Conservation (phyloP, 2,113 vertebrate species). For the Anoura caudifer region DNA sequence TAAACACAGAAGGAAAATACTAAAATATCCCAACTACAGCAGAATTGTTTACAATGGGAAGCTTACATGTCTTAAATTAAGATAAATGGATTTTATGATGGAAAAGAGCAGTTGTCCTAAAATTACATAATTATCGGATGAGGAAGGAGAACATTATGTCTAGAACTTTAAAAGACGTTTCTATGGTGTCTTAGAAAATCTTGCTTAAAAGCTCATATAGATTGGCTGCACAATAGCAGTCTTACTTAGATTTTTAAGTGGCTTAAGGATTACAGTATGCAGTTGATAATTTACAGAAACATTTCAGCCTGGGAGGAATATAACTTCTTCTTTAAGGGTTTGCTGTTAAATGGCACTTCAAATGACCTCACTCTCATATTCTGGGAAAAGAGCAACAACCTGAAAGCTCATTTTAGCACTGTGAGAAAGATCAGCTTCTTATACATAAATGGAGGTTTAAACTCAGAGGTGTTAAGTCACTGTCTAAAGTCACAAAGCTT, state of each 20-base stretch:
- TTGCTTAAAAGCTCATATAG: constrained; percentile 38
- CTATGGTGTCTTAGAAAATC: constrained; percentile 17
- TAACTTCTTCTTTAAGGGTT: constrained; percentile 38
- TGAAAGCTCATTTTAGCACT: not conserved
- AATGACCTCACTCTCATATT: constrained; percentile 37
- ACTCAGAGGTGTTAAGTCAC: constrained; percentile 41
- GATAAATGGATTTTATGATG: constrained; percentile 28
- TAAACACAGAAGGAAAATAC: not conserved
- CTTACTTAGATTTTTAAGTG: constrained; percentile 22
- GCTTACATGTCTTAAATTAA: constrained; percentile 38
- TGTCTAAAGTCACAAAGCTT: constrained; percentile 45
- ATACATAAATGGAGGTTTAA: constrained; percentile 56
- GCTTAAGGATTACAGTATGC: not conserved
- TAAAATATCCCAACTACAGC: not conserved
- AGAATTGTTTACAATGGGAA: not conserved
- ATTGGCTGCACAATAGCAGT: not conserved
- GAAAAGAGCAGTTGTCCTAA: constrained; percentile 29
- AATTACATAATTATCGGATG: constrained; percentile 25
- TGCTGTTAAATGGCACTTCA: constrained; percentile 16
- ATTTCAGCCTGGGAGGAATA: not conserved
- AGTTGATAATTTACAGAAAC: constrained; percentile 37
- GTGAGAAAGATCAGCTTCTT: constrained; percentile 32
- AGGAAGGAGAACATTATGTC: constrained; percentile 33
- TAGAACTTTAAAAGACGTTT: constrained; percentile 41
- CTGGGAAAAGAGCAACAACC: constrained; percentile 24